Evolutionary conservation across 1,140 invertebrate genomes (phyloP), one percentile per base, ranked within the genome.

Genomic region (Bombus turneri): DNA sequence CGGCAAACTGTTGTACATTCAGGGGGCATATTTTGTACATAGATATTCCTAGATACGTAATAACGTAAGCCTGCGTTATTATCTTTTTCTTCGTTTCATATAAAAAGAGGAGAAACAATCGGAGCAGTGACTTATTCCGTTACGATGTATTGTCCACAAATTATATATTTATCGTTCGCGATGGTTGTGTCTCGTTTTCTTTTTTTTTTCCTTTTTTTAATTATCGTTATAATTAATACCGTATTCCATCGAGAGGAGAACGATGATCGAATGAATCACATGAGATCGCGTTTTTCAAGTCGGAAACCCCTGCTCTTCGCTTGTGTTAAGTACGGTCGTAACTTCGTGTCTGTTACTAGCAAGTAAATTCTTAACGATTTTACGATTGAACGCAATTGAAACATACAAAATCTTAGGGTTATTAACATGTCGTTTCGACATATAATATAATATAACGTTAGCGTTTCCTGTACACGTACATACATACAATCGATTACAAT

Each of bases 81-180:
- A 62, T 66, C 15, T 66, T 66, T 18, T 37, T 37, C 37, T 37
- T 76, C 47, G 39, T 25, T 68, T 69, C 25, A n/a, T 69, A 80
- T 13, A 81, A 81, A 59, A 41, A 82, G 43, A 68, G 64, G 34
- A 37, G 47, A 66, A 64, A 75, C n/a, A 25, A 74, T 74, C n/a
- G 69, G 39, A 34, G 37, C 71, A 53, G 71, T 47, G 71, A 82
- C 81, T 75, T 82, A 75, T 74, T 53, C 34, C 34, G 53, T 82
- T 82, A 82, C 64, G 68, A 82, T 68, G 66, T 82, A 82, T 82
- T 82, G 81, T 82, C 81, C 71, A 47, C 62, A 82, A 82, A 82
- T 82, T 82, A 75, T 73, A 82, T 31, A 37, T 80, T 53, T 53
- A 22, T 53, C 47, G 18, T 53, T 53, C 6, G 18, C 47, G 47